phyloP scores from a whole-genome alignment of 2,797 vertebrate species.

The Otolemur crassicaudatus region DNA sequence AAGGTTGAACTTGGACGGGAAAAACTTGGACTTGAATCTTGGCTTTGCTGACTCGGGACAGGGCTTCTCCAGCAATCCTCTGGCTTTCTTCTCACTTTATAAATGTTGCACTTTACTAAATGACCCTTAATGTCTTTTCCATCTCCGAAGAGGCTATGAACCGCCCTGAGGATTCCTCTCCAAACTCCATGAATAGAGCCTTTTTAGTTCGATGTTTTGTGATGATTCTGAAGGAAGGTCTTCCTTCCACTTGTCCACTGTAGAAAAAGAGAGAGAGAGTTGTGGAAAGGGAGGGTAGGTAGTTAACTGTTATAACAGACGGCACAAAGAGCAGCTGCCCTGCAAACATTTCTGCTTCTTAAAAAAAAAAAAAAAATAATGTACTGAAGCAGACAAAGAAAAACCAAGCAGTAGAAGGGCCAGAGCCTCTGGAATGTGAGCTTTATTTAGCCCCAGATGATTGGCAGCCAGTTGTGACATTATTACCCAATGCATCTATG shows the following conservation, averaged over 20 bases:
- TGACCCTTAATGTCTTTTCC: slow-evolving; percentile 16
- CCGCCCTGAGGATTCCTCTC: background rate
- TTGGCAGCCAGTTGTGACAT: slow-evolving; percentile 34
- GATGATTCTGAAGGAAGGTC: slow-evolving; percentile 41
- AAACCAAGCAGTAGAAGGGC: background rate
- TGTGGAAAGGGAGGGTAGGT: background rate
- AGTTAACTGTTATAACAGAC: background rate
- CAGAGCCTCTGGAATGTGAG: slow-evolving; percentile 32
- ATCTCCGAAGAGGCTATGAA: background rate
- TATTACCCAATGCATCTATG: background rate
- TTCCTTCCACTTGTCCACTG: slow-evolving; percentile 11
- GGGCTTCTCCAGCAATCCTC: background rate
- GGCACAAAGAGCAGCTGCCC: slow-evolving; percentile 51
- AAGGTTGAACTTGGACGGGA: background rate
- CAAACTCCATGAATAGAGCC: background rate
- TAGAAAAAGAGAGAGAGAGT: background rate
- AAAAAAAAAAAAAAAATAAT: background rate
- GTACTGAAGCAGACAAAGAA: slow-evolving; percentile 35
- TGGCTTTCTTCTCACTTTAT: background rate
- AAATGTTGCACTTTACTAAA: slow-evolving; percentile 22
- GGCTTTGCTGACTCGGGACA: background rate
- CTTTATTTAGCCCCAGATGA: slow-evolving; percentile 67
- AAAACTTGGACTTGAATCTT: background rate
- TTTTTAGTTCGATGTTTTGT: slow-evolving; percentile 31
- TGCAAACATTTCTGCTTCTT: background rate